Conservation (phyloP, 2,797 vertebrate species). For the Serranus cabrilla region DNA sequence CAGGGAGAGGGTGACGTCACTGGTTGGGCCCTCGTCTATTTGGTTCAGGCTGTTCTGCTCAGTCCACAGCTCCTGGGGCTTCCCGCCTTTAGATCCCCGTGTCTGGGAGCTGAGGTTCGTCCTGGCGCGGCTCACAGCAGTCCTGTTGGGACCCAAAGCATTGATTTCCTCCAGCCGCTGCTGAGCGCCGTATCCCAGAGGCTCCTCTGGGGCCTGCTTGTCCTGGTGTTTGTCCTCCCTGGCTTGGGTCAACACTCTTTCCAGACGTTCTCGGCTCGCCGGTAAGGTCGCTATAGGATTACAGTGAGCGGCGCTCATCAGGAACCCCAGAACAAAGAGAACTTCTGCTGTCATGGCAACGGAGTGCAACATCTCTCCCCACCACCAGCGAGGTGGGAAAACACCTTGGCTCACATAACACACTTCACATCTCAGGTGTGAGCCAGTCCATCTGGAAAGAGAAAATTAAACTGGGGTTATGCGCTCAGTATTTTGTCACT, state of each 20-base stretch:
- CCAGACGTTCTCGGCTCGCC: slow-evolving; percentile 84
- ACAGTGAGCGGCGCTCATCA: slow-evolving; percentile 89
- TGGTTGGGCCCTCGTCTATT: slow-evolving; percentile 86
- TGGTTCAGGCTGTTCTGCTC: slow-evolving; percentile 82
- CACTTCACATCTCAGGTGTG: slow-evolving; percentile 85
- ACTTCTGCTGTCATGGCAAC: slow-evolving; percentile 96
- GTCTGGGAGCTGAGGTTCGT: slow-evolving; percentile 84
- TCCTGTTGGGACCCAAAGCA: slow-evolving; percentile 85
- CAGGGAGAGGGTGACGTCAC: slow-evolving; percentile 86
- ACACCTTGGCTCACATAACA: slow-evolving; percentile 91
- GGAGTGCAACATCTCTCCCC: slow-evolving; percentile 92
- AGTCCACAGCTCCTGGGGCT: slow-evolving; percentile 85
- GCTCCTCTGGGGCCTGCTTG: slow-evolving; percentile 79
- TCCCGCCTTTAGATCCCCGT: slow-evolving; percentile 80
- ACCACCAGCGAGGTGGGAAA: slow-evolving; percentile 90
- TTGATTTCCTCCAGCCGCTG: slow-evolving; percentile 87
- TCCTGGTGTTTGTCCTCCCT: slow-evolving; percentile 74
- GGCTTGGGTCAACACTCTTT: slow-evolving; percentile 78
- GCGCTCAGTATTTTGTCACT: slow-evolving; percentile 63
- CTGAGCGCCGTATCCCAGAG: slow-evolving; percentile 79
- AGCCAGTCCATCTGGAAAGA: slow-evolving; percentile 90
- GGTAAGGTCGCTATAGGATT: slow-evolving; percentile 91
- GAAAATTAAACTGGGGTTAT: slow-evolving; percentile 78
- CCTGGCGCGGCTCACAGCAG: slow-evolving; percentile 82
- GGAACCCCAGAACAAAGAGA: slow-evolving; percentile 92